Evolutionary conservation across 2,888 invertebrate species (phyloP).

Genomic region (Empis livida): DNA sequence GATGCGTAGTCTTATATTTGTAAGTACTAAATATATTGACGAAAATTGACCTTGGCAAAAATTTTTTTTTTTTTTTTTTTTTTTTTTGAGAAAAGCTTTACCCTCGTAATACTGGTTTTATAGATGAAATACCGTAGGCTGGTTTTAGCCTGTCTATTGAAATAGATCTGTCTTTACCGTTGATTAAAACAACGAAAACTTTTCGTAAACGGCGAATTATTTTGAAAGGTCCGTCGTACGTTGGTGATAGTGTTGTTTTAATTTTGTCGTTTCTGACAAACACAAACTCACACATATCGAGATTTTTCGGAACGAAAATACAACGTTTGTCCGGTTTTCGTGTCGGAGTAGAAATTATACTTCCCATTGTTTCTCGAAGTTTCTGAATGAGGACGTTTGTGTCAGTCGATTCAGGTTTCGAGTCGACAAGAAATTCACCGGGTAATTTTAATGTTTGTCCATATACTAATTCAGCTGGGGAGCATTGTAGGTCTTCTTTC

Average conservation of each 20-base stretch:
- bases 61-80: too few species aligned
- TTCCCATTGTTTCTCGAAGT: slow-evolving; percentile 1
- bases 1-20: too few species aligned
- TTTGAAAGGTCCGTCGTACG: slow-evolving; percentile 4
- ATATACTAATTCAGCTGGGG: slow-evolving; percentile 4
- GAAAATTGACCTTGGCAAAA: too few species aligned
- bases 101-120: too few species aligned
- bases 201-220: slow-evolving; percentile 1
- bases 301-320: neutral
- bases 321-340: neutral
- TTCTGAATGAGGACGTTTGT: neutral
- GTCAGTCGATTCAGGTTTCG: too few species aligned
- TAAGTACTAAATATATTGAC: too few species aligned
- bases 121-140: neutral
- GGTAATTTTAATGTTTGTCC: slow-evolving; percentile 6
- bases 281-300: neutral
- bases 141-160: slow-evolving; percentile 2
- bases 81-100: too few species aligned
- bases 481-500: neutral
- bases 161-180: slow-evolving; percentile 4
- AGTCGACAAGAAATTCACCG: neutral
- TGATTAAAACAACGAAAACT: slow-evolving; percentile 1
- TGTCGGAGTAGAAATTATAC: neutral
- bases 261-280: slow-evolving; percentile 4
- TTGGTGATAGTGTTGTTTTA: neutral